phyloP scores from a whole-genome alignment of 1,140 invertebrate genomes.

The Stenopsyche tienmushanensis region DNA sequence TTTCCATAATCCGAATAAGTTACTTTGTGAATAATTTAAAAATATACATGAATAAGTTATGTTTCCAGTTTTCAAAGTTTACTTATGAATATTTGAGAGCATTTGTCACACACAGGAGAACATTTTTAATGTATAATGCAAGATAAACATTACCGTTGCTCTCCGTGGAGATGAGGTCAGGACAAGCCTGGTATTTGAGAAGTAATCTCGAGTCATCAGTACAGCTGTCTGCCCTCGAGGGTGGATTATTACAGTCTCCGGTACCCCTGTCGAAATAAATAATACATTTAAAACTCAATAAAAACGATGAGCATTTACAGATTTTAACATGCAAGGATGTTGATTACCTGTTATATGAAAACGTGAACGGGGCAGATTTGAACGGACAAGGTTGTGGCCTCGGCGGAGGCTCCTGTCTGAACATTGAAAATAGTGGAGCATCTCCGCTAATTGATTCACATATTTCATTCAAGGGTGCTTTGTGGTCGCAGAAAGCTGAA shows the following conservation, averaged over 20 bases:
- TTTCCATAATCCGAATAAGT: neutral
- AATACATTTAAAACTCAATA: conserved; percentile 57
- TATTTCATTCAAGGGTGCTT: conserved; percentile 59
- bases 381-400: conserved; percentile 71
- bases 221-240: conserved; percentile 85
- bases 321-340: conserved; percentile 3
- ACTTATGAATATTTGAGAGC: no score
- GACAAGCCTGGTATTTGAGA: conserved; percentile 88
- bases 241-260: conserved; percentile 79
- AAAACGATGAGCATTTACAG: no score
- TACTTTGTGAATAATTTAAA: neutral
- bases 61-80: no score
- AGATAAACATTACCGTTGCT: conserved; percentile 65
- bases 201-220: conserved; percentile 84
- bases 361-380: conserved; percentile 73
- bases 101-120: no score
- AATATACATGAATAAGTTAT: no score
- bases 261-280: conserved; percentile 58
- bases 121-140: neutral
- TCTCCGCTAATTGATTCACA: conserved; percentile 70
- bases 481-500: conserved; percentile 61
- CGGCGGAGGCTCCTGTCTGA: conserved; percentile 64
- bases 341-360: conserved; percentile 68
- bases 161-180: conserved; percentile 81
- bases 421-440: conserved; percentile 72